Evolutionary conservation across 2,888 invertebrate genomes (phyloP).

Genomic region (Agrotis segetum): DNA sequence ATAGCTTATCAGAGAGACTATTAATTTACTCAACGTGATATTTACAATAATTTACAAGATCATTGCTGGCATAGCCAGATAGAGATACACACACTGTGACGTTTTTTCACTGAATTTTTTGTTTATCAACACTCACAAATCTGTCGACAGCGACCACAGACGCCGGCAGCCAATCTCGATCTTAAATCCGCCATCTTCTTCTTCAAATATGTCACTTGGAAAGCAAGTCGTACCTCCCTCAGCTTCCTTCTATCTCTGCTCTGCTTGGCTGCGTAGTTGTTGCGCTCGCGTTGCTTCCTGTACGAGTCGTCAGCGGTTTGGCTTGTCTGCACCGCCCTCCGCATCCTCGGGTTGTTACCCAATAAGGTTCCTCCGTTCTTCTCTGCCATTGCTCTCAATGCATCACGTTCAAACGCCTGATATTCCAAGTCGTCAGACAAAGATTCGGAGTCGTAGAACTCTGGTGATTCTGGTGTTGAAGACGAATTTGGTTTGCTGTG

Average conservation of each 20-base stretch:
- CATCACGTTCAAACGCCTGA: constrained; percentile 93
- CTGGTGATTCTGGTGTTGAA: constrained; percentile 87
- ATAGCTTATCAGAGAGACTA: neutral
- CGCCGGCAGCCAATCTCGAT: constrained; percentile 92
- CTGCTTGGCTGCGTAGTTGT: constrained; percentile 98
- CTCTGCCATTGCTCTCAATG: constrained; percentile 92
- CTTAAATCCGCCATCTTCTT: constrained; percentile 96
- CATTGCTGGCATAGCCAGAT: neutral
- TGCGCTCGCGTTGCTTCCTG: constrained; percentile 96
- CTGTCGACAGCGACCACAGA: constrained; percentile 72
- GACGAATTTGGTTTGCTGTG: constrained; percentile 56
- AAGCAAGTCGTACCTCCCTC: constrained; percentile 98
- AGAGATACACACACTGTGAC: constrained; percentile 6
- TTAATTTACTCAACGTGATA: neutral
- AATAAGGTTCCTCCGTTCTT: constrained; percentile 91
- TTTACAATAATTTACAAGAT: constrained; percentile 29
- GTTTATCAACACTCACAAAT: constrained; percentile 65
- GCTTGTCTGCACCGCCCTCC: constrained; percentile 87
- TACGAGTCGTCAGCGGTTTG: constrained; percentile 93
- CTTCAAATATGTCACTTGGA: constrained; percentile 96
- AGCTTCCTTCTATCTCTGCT: constrained; percentile 97
- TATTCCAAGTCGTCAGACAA: constrained; percentile 91
- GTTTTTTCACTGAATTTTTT: constrained; percentile 30
- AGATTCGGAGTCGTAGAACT: constrained; percentile 76
- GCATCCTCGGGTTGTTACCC: constrained; percentile 93